A percentile compares a stretch with the other conserved stretches of the same genome.
Conservation (phyloP, 2,113 vertebrate genomes). For the Aix galericulata region DNA sequence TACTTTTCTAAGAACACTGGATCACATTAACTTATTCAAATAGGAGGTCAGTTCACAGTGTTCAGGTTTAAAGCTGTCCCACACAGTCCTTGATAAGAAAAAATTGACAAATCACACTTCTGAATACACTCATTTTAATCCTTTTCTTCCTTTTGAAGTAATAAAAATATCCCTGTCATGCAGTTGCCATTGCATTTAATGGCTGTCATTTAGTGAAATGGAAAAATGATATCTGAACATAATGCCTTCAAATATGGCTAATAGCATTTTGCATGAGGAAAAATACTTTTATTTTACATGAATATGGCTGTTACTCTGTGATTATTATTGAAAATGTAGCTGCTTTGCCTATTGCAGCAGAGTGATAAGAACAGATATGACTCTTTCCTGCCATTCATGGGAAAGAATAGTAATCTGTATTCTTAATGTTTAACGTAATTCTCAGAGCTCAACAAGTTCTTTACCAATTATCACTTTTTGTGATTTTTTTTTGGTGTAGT, state of each 20-base stretch:
- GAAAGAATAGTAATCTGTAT: conserved; percentile 60
- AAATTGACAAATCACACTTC: conserved; percentile 84
- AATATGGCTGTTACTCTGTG: conserved; percentile 66
- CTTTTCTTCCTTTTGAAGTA: conserved; percentile 81
- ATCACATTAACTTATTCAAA: conserved; percentile 93
- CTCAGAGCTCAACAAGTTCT: conserved; percentile 37
- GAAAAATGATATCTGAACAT: conserved; percentile 78
- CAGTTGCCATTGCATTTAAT: conserved; percentile 78
- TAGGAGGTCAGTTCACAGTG: conserved; percentile 83
- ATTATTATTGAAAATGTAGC: conserved; percentile 75
- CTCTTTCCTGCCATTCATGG: conserved; percentile 57
- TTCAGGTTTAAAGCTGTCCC: conserved; percentile 83
- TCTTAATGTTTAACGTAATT: conserved; percentile 53
- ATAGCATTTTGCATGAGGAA: conserved; percentile 76
- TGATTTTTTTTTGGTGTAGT: conserved; percentile 15
- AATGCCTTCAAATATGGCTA: conserved; percentile 79
- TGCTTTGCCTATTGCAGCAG: conserved; percentile 68
- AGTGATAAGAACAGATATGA: conserved; percentile 60
- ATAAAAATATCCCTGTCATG: conserved; percentile 84
- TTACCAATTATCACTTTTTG: conserved; percentile 45
- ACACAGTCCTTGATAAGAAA: conserved; percentile 72
- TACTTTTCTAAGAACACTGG: conserved; percentile 80
- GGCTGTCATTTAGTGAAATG: conserved; percentile 81
- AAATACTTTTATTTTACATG: conserved; percentile 76
- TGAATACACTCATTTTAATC: conserved; percentile 91